These are phyloP conservation scores for Caenorhabditis sp. DNA, from an alignment of 2,888 invertebrate genomes.

Conservation along the genomic window DNA sequence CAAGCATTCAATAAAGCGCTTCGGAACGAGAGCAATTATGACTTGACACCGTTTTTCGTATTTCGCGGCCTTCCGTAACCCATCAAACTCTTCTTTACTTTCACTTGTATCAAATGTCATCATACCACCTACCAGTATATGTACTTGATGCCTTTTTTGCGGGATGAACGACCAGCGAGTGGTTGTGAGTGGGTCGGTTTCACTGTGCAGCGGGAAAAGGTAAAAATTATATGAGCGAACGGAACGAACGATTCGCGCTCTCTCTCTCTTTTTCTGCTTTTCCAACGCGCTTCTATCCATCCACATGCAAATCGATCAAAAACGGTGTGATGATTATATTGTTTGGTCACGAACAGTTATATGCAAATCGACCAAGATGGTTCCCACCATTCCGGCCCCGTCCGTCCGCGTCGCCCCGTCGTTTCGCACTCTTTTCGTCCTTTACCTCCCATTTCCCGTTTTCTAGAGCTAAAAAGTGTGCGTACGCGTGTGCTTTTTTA, in stretches of 20 bases:
- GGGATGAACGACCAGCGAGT: no score
- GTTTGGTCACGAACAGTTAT: constrained; percentile 63
- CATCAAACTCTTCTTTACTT: constrained; percentile 30
- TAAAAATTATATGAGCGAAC: constrained; percentile 51
- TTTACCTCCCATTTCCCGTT: constrained; percentile 11
- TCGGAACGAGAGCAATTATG: constrained; percentile 43
- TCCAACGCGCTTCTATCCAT: background rate
- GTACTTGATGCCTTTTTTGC: constrained; percentile 57
- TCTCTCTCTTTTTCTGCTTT: background rate
- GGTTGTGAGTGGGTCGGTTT: no score
- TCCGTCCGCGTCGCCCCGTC: constrained; percentile 8
- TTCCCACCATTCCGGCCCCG: constrained; percentile 57
- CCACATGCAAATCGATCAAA: constrained; percentile 14
- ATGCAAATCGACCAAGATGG: constrained; percentile 52
- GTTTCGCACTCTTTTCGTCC: constrained; percentile 16
- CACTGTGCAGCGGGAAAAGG: constrained; percentile 5
- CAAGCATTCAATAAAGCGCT: background rate
- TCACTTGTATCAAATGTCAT: constrained; percentile 58
- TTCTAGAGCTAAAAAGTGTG: constrained; percentile 3
- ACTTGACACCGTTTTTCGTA: constrained; percentile 27
- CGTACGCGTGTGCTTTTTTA: no score
- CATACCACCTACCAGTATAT: constrained; percentile 56
- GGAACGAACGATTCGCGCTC: background rate
- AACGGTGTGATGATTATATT: constrained; percentile 56
- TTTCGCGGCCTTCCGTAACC: constrained; percentile 36